Conservation (phyloP, 2,113 vertebrate genomes). For the Candoia aspera region DNA sequence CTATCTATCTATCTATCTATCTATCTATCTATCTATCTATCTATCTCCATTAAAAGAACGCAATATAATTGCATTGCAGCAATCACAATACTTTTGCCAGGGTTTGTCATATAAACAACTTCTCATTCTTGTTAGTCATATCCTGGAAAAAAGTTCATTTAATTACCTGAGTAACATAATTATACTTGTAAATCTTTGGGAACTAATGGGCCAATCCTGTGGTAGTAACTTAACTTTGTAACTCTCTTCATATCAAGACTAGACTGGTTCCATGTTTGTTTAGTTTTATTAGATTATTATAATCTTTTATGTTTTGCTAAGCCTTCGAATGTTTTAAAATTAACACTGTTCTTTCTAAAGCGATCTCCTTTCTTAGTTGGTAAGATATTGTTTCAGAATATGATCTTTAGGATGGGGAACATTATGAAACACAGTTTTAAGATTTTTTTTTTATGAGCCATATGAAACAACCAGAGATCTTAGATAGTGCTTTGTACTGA, state of each 20-base stretch:
- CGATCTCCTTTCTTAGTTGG: too few species aligned
- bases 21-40: too few species aligned
- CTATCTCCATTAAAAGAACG: constrained; percentile 31
- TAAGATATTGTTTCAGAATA: too few species aligned
- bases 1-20: too few species aligned
- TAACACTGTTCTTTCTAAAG: not conserved
- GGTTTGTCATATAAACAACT: not conserved
- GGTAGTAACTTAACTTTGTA: not conserved
- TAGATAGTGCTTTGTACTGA: not conserved
- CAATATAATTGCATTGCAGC: constrained; percentile 18
- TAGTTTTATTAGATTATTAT: not conserved
- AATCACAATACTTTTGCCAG: not conserved
- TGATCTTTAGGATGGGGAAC: too few species aligned
- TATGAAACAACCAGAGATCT: not conserved
- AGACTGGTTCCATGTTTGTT: not conserved
- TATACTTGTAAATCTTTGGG: not conserved
- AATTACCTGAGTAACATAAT: not conserved
- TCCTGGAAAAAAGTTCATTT: not conserved
- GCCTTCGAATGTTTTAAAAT: not conserved
- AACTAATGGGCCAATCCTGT: not conserved
- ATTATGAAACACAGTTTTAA: not conserved
- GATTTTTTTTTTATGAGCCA: not conserved
- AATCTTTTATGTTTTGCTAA: not conserved
- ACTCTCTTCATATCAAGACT: not conserved
- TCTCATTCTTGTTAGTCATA: not conserved